Percentiles rank a stretch among this genome's conserved stretches.
Conservation (phyloP, 2,797 vertebrate genomes). For the Tokudaia tokunoshimensis region DNA sequence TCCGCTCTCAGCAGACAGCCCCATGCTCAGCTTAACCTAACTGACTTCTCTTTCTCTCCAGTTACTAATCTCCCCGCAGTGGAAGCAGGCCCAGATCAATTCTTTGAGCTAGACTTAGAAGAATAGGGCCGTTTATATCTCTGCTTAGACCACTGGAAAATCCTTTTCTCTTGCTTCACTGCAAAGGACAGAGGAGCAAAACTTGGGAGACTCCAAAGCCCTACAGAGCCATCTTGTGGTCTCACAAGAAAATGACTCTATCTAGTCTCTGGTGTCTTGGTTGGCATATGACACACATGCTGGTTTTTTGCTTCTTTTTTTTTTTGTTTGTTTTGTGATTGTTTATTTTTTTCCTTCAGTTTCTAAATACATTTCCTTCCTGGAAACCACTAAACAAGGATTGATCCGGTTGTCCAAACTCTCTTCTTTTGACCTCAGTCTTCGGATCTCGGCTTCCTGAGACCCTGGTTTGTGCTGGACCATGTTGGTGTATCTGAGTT, state of each 20-base stretch:
- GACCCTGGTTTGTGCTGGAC: background rate
- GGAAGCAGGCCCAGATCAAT: conserved; percentile 47
- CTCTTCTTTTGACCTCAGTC: background rate
- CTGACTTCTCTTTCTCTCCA: conserved; percentile 69
- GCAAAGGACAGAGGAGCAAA: background rate
- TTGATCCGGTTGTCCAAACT: background rate
- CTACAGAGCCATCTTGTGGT: conserved; percentile 71
- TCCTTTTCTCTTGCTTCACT: conserved; percentile 64
- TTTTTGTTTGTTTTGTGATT: background rate
- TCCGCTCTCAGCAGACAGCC: background rate
- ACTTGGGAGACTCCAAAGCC: background rate
- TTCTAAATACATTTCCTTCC: background rate
- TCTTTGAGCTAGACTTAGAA: conserved; percentile 66
- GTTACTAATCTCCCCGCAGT: conserved; percentile 36
- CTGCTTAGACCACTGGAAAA: conserved; percentile 75
- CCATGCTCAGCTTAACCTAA: background rate
- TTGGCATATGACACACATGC: background rate
- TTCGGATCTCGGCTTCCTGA: background rate
- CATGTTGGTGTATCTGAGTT: background rate
- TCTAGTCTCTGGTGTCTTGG: background rate
- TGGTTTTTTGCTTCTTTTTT: too few species aligned
- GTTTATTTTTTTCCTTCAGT: background rate
- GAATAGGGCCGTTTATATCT: conserved; percentile 69
- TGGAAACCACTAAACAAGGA: background rate
- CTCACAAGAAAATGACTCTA: background rate